Evolutionary conservation across 2,888 invertebrate genomes (phyloP).

Genomic region (Tetramorium bicarinatum): DNA sequence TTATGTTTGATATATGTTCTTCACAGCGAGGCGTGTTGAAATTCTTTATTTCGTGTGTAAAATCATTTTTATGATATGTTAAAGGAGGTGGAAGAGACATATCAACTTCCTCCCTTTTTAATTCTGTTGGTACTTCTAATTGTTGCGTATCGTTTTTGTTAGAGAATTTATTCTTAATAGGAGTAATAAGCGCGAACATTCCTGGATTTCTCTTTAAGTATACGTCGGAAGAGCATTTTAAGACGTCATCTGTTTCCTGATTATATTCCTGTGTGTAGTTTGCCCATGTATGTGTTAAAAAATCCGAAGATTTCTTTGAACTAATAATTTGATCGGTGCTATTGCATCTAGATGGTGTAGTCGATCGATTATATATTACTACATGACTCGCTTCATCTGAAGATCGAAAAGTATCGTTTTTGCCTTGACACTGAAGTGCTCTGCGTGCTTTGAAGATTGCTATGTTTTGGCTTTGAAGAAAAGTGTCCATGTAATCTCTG

Average conservation of each 20-base stretch:
- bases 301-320: slow-evolving; percentile 12
- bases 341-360: background rate
- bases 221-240: slow-evolving; percentile 46
- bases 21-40: background rate
- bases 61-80: background rate
- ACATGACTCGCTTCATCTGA: background rate
- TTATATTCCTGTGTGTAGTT: slow-evolving; percentile 1
- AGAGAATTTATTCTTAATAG: background rate
- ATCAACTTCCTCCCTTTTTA: background rate
- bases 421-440: background rate
- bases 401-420: background rate
- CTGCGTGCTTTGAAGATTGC: slow-evolving; percentile 12
- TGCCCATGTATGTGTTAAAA: slow-evolving; percentile 5
- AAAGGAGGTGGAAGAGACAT: background rate
- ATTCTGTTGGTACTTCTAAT: background rate
- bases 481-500: slow-evolving; percentile 36
- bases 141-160: background rate
- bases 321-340: background rate
- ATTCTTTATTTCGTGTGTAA: background rate
- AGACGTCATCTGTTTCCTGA: slow-evolving; percentile 11
- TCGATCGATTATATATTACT: background rate
- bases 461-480: slow-evolving; percentile 25
- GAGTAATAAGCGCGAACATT: slow-evolving; percentile 43
- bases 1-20: background rate
- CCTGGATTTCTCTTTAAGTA: slow-evolving; percentile 61